Evolutionary conservation across 2,113 vertebrate genomes (phyloP), one percentile per base, ranked within the genome.

Genomic region (Nannospalax galili): DNA sequence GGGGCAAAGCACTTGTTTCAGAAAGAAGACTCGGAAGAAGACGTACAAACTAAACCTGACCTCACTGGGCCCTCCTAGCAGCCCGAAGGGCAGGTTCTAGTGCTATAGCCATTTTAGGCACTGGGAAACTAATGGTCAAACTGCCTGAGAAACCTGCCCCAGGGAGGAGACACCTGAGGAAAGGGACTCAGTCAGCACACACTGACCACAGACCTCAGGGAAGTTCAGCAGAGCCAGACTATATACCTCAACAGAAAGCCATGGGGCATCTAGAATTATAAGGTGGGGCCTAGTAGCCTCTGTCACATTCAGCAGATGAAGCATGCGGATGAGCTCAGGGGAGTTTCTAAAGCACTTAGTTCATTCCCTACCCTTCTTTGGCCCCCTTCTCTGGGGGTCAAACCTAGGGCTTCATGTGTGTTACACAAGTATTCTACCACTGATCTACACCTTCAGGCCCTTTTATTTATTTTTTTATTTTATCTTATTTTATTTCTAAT

Each of bases 221-320:
- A 35, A 75, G 35, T 67, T 48, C 74, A 22, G 37, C 69, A 77
- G 48, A 42, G 42, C 48, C 0, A 7, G 35, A 28, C 65, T 65
- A 77, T 52, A 20, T 17, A 22, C 65, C n/a, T 12, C 15, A 60
- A 0, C 74, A 64, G 62, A 52, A 91, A 72, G 35, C 45, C 3
- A 0, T 14, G 19, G 7, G 14, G 10, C 28, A 22, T 75, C 82
- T 3, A 9, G 37, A 70, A 19, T 8, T 15, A 0, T 4, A 12
- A 56, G 10, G 15, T 3, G 85, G 6, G 62, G 14, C 52, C 60
- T 26, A 11, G 2, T 12, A n/a, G 42, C 45, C 56, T 15, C 79
- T 4, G 14, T 82, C 56, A 28, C 26, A 24, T 30, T 6, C 15
- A n/a, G 87, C 16, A 73, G 45, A 32, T 42, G 16, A 64, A n/a